These are phyloP conservation scores for Gavia stellata DNA, from an alignment of 2,113 vertebrate species.

Conservation along the genomic window DNA sequence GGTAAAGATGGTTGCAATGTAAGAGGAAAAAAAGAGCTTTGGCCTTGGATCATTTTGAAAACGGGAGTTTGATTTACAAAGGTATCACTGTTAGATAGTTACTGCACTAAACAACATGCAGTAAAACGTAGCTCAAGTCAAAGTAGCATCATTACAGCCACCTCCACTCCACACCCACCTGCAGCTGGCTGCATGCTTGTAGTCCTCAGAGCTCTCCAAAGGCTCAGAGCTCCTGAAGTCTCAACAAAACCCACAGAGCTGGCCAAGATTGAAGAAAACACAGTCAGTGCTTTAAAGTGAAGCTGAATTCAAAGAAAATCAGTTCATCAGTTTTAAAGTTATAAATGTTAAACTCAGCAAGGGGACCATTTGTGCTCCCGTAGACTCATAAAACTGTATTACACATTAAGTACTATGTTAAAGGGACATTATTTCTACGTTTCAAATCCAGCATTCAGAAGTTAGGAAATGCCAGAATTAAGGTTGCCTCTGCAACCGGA, in stretches of 20 bases:
- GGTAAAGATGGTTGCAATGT: not conserved
- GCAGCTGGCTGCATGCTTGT: not conserved
- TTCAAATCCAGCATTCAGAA: not conserved
- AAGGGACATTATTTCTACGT: not conserved
- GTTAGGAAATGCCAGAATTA: not conserved
- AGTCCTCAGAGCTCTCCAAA: not conserved
- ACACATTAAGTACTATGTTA: not conserved
- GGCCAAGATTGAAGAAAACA: not conserved
- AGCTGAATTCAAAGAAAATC: not conserved
- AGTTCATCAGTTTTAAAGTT: not conserved
- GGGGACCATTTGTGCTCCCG: not conserved
- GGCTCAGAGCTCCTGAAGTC: not conserved
- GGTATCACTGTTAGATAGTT: not conserved
- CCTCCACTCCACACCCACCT: not conserved
- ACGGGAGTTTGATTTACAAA: not conserved
- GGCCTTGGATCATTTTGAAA: not conserved
- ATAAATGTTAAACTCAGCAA: not conserved
- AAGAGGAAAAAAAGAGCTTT: not conserved
- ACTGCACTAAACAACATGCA: not conserved
- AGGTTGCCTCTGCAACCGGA: not conserved
- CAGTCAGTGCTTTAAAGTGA: not conserved
- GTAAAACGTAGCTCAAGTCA: not conserved
- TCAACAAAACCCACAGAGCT: not conserved
- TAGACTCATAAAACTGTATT: not conserved
- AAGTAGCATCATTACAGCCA: not conserved